Evolutionary conservation across 2,113 vertebrate species (phyloP).

Genomic region (Lagopus leucura): DNA sequence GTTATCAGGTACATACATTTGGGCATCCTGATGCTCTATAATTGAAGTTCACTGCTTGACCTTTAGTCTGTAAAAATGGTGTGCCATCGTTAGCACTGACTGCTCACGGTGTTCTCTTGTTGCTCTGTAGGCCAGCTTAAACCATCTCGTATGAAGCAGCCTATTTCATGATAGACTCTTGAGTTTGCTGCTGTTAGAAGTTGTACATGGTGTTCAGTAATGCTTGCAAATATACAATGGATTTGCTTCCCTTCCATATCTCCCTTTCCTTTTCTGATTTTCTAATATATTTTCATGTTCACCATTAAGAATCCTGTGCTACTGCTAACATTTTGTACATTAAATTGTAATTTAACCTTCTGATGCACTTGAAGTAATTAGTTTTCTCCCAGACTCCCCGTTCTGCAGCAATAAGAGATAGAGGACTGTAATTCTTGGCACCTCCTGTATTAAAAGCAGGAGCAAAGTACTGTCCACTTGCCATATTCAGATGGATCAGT

Average conservation of each 20-base stretch:
- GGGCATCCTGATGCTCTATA: slow-evolving; percentile 74
- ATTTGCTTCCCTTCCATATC: neutral
- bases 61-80: slow-evolving; percentile 77
- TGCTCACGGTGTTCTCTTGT: slow-evolving; percentile 71
- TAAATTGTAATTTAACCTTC: slow-evolving; percentile 63
- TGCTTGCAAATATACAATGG: slow-evolving; percentile 11
- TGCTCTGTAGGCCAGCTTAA: slow-evolving; percentile 72
- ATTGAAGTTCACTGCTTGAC: slow-evolving; percentile 80
- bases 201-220: slow-evolving; percentile 56
- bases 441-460: neutral
- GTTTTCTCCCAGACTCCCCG: neutral
- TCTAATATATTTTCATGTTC: neutral
- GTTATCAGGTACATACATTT: slow-evolving; percentile 75
- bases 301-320: neutral
- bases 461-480: neutral
- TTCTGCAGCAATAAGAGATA: slow-evolving; percentile 8
- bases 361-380: slow-evolving; percentile 15
- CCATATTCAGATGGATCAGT: neutral
- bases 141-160: slow-evolving; percentile 67
- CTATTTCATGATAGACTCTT: slow-evolving; percentile 68
- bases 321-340: slow-evolving; percentile 32
- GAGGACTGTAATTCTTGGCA: slow-evolving; percentile 45
- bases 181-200: slow-evolving; percentile 58
- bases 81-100: slow-evolving; percentile 73
- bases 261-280: neutral